Evolutionary conservation across 2,888 invertebrate species (phyloP).

Genomic region (Trichogramma dendrolimi): DNA sequence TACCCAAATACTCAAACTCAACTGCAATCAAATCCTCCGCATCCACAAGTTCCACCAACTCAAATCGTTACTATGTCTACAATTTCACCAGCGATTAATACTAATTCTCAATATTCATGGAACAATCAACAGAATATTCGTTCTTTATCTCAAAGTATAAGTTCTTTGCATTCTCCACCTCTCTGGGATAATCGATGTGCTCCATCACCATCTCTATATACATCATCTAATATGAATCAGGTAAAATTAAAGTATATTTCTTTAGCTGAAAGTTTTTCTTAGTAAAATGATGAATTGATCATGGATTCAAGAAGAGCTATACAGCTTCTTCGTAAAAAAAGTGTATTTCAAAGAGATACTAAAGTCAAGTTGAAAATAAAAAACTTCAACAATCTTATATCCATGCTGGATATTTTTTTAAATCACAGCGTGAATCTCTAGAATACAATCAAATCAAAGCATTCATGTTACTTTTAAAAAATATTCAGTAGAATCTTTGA

Average conservation of each 20-base stretch:
- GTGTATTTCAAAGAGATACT: too few relatives aligned
- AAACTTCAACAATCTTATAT: too few relatives aligned
- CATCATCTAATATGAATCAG: slow-evolving; percentile 47
- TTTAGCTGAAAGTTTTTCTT: neutral
- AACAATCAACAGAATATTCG: slow-evolving; percentile 43
- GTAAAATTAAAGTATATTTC: slow-evolving; percentile 31
- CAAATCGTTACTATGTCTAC: slow-evolving; percentile 36
- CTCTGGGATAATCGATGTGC: slow-evolving; percentile 50
- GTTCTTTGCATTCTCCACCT: slow-evolving; percentile 44
- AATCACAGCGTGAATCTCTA: too few relatives aligned
- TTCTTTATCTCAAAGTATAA: slow-evolving; percentile 43
- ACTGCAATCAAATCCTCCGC: slow-evolving; percentile 36
- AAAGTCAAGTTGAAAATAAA: too few relatives aligned
- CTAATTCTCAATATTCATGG: slow-evolving; percentile 43
- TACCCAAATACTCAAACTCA: slow-evolving; percentile 45
- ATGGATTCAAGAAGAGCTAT: too few relatives aligned
- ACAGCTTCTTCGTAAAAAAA: too few relatives aligned
- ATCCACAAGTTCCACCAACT: slow-evolving; percentile 32
- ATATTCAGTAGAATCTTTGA: too few relatives aligned
- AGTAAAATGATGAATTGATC: too few relatives aligned
- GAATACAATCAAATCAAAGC: too few relatives aligned
- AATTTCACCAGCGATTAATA: slow-evolving; percentile 34
- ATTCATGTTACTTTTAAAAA: too few relatives aligned
- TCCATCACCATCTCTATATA: slow-evolving; percentile 47
- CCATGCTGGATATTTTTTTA: too few relatives aligned